phyloP scores from a whole-genome alignment of 2,797 vertebrate species.

The Kryptolebias ocellatus region DNA sequence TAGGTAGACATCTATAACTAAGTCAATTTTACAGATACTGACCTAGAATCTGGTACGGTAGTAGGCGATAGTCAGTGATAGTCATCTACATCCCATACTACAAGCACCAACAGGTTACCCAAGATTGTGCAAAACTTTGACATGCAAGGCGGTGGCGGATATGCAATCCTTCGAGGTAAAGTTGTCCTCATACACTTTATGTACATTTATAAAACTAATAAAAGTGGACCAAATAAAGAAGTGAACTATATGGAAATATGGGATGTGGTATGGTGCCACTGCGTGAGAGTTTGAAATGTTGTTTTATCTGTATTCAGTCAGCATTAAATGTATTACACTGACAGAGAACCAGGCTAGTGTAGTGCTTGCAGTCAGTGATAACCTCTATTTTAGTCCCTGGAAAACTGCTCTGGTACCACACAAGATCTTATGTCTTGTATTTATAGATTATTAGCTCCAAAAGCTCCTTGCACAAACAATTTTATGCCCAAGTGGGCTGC shows the following conservation, averaged over 20 bases:
- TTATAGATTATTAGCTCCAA: constrained; percentile 35
- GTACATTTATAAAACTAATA: neutral
- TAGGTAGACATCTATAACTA: no score
- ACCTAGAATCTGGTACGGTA: no score
- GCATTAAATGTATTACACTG: constrained; percentile 30
- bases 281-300: neutral
- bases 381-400: constrained; percentile 47
- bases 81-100: no score
- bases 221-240: neutral
- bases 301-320: constrained; percentile 37
- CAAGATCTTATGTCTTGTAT: constrained; percentile 29
- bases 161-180: no score
- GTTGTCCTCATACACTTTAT: neutral
- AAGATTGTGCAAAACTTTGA: no score
- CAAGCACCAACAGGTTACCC: no score
- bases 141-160: no score
- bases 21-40: no score
- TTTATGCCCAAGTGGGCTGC: constrained; percentile 14
- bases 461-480: constrained; percentile 12
- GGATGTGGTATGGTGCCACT: neutral
- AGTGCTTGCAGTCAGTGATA: constrained; percentile 56
- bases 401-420: constrained; percentile 37
- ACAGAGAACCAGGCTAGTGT: constrained; percentile 43
- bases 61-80: no score
- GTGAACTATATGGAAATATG: neutral